Conservation (phyloP, 2,797 vertebrate genomes). For the Cyclopterus lumpus region DNA sequence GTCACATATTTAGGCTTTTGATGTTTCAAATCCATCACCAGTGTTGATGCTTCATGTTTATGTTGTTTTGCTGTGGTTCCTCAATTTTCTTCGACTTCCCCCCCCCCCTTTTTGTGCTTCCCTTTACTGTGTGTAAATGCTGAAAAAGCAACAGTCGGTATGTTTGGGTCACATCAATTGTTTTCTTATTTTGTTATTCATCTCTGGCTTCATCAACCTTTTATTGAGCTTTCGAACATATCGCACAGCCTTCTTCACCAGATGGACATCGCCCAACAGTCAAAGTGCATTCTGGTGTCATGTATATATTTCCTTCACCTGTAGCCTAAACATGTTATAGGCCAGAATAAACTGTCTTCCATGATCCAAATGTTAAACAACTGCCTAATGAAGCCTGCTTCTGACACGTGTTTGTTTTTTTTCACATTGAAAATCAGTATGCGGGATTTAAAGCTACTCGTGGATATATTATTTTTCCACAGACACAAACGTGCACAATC, state of each 20-base stretch:
- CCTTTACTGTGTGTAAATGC: neutral
- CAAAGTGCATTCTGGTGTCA: neutral
- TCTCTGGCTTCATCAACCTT: neutral
- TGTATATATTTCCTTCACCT: neutral
- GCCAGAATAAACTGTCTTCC: neutral
- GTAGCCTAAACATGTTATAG: neutral
- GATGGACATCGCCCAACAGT: neutral
- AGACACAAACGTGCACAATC: neutral
- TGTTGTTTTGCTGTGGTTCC: conserved; percentile 11
- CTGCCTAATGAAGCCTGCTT: neutral
- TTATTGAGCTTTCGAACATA: neutral
- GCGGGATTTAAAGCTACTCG: neutral
- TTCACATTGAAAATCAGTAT: neutral
- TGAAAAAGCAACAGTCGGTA: neutral
- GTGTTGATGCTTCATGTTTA: conserved; percentile 2
- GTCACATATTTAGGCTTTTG: neutral
- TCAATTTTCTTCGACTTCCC: neutral
- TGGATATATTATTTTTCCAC: neutral
- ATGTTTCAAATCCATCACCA: conserved; percentile 26
- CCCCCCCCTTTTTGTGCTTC: neutral
- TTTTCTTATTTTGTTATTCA: neutral
- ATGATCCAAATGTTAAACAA: neutral
- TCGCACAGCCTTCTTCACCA: conserved; percentile 1
- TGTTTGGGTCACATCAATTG: neutral
- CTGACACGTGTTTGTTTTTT: neutral